A percentile compares a stretch with the other conserved stretches of the same genome.
These are phyloP conservation scores for Mormyrus lacerda DNA, from an alignment of 2,113 vertebrate genomes.

Conservation along the genomic window DNA sequence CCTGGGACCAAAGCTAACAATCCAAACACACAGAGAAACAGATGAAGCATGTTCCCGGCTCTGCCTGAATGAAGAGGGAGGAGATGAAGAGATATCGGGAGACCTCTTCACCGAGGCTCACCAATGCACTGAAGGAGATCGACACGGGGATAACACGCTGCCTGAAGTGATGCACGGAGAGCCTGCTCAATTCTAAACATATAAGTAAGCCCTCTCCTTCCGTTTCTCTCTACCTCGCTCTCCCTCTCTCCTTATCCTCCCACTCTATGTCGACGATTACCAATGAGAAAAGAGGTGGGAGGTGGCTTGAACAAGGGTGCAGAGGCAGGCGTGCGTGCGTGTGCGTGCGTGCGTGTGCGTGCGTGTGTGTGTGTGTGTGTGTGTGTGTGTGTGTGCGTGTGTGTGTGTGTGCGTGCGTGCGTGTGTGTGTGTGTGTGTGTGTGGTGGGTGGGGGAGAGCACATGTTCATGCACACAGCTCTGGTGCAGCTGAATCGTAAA, in stretches of 20 bases:
- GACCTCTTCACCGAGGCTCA: not conserved
- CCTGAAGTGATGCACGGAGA: not conserved
- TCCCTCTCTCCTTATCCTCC: not conserved
- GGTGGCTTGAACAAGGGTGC: not conserved
- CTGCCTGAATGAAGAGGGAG: slow-evolving; percentile 3
- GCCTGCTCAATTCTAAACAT: slow-evolving; percentile 2
- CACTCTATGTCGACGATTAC: not conserved
- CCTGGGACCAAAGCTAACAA: slow-evolving; percentile 48
- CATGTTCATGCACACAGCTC: not conserved
- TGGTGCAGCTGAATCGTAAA: not conserved
- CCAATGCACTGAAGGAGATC: not conserved
- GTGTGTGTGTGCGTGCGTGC: too few relatives aligned
- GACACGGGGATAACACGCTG: not conserved
- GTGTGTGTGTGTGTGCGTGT: too few relatives aligned
- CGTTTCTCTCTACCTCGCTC: not conserved
- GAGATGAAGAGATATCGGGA: not conserved
- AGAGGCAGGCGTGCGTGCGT: not conserved
- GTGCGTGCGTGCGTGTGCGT: not conserved
- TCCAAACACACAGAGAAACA: slow-evolving; percentile 45
- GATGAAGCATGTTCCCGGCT: slow-evolving; percentile 47
- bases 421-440: too few relatives aligned
- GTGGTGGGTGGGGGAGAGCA: not conserved
- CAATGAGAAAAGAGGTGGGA: slow-evolving; percentile 14
- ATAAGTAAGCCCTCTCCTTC: not conserved
- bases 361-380: too few relatives aligned